Conservation (phyloP, 1,140 invertebrate genomes). For the Sycophaga agraensis region DNA sequence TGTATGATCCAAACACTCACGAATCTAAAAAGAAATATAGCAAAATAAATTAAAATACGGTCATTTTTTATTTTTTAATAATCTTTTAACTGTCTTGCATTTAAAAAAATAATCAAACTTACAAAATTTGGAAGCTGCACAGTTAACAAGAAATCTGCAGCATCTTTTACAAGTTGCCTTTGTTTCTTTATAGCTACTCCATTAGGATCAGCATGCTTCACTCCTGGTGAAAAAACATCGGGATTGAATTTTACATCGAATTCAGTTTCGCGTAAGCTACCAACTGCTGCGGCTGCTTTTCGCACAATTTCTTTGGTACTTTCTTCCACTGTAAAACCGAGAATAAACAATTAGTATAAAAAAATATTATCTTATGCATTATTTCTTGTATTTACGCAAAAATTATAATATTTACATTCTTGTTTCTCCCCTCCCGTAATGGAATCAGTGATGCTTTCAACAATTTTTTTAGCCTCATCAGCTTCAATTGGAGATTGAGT, state of each 20-base stretch:
- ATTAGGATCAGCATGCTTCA: slow-evolving; percentile 76
- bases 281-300: slow-evolving; percentile 84
- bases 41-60: neutral
- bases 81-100: neutral
- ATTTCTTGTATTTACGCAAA: neutral
- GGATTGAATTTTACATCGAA: slow-evolving; percentile 98
- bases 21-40: slow-evolving; percentile 63
- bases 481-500: slow-evolving; percentile 64
- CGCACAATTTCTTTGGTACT: slow-evolving; percentile 87
- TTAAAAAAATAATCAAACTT: slow-evolving; percentile 47
- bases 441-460: slow-evolving; percentile 83
- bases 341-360: slow-evolving; percentile 8
- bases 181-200: slow-evolving; percentile 76
- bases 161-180: slow-evolving; percentile 87
- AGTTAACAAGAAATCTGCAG: slow-evolving; percentile 90
- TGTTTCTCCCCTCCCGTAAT: slow-evolving; percentile 78
- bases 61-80: neutral
- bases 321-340: slow-evolving; percentile 69
- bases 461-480: slow-evolving; percentile 89
- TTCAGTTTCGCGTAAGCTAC: slow-evolving; percentile 89
- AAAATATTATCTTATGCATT: neutral
- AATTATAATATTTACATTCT: slow-evolving; percentile 62
- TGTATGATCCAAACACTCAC: slow-evolving; percentile 89
- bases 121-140: slow-evolving; percentile 94
- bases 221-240: slow-evolving; percentile 94